These are phyloP conservation scores for Idris sp. DNA, from an alignment of 1,140 invertebrate species.

Conservation along the genomic window DNA sequence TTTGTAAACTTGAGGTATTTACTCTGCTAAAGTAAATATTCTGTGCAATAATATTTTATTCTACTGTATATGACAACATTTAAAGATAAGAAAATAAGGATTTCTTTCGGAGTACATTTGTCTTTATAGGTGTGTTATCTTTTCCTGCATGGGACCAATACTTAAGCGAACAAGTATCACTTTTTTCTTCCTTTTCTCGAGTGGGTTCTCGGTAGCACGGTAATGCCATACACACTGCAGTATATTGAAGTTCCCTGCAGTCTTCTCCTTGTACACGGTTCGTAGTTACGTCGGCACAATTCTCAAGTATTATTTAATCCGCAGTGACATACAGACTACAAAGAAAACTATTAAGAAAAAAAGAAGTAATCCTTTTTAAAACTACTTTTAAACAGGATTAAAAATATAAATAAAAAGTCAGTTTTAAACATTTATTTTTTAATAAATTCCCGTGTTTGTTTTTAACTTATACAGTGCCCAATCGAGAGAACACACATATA, in stretches of 20 bases:
- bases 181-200: conserved; percentile 42
- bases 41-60: no score
- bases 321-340: conserved; percentile 26
- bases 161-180: conserved; percentile 34
- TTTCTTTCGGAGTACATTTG: conserved; percentile 17
- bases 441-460: no score
- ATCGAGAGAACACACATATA: no score
- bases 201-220: conserved; percentile 40
- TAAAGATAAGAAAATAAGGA: conserved; percentile 18
- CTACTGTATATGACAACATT: background rate
- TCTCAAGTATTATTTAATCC: conserved; percentile 51
- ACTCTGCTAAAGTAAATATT: no score
- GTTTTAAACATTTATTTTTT: no score
- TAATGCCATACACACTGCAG: conserved; percentile 43
- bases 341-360: conserved; percentile 32
- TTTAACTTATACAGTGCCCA: no score
- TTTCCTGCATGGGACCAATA: conserved; percentile 35
- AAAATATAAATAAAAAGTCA: conserved; percentile 18
- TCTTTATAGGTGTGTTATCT: conserved; percentile 36
- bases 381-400: conserved; percentile 6
- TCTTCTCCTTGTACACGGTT: conserved; percentile 31
- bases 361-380: conserved; percentile 1
- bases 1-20: no score
- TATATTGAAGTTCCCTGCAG: conserved; percentile 51
- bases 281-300: conserved; percentile 46